Conservation (phyloP, 2,113 vertebrate genomes). For the Pongo abelii region DNA sequence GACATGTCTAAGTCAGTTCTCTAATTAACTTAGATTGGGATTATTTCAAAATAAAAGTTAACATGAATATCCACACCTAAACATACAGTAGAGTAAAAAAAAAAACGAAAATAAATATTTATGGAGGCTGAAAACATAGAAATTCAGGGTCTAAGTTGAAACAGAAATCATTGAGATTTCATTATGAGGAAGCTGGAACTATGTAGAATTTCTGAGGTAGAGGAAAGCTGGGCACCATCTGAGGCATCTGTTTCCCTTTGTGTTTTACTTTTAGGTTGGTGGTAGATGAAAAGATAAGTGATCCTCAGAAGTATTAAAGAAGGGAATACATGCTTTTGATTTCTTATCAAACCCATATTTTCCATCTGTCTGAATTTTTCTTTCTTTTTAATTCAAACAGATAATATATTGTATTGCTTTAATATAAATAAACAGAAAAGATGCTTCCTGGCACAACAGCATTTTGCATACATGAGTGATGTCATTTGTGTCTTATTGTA, state of each 20-base stretch:
- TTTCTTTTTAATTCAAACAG: neutral
- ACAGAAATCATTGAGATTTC: neutral
- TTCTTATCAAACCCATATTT: neutral
- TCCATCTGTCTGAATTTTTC: neutral
- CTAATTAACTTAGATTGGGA: neutral
- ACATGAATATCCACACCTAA: neutral
- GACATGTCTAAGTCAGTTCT: neutral
- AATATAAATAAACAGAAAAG: neutral
- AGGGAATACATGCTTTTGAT: neutral
- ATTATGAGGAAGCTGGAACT: neutral
- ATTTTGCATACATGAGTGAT: neutral
- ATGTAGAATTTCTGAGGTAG: neutral
- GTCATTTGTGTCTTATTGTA: neutral
- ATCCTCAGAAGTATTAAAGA: neutral
- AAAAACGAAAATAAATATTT: neutral
- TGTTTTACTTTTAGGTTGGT: neutral
- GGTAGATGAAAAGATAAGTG: neutral
- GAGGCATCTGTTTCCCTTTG: neutral
- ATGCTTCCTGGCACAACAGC: neutral
- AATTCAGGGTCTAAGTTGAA: neutral
- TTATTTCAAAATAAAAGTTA: slow-evolving; percentile 4
- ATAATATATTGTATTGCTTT: neutral
- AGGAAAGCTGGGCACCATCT: neutral
- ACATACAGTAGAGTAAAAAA: neutral
- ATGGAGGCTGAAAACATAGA: neutral